Conservation (phyloP, 2,888 invertebrate species). For the Eristalis tenax region DNA sequence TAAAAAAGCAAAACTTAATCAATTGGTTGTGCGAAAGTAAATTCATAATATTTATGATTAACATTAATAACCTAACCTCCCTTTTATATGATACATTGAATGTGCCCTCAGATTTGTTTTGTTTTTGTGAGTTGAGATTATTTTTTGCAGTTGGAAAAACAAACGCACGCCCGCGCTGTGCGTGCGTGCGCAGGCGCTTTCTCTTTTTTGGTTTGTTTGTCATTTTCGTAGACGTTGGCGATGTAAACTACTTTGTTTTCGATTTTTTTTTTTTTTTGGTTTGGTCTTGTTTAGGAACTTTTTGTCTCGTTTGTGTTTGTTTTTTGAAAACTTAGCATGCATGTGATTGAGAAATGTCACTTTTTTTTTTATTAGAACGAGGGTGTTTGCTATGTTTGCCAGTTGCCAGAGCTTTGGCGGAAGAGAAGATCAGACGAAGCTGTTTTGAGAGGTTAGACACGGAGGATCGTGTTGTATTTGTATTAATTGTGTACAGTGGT, state of each 20-base stretch:
- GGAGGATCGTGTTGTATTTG: background rate
- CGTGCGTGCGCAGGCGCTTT: slow-evolving; percentile 57
- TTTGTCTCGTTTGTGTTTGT: slow-evolving; percentile 22
- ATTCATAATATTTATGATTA: slow-evolving; percentile 22
- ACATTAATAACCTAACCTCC: slow-evolving; percentile 46
- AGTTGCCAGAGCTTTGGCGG: slow-evolving; percentile 55
- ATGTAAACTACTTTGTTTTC: background rate
- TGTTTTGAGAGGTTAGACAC: background rate
- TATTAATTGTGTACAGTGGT: slow-evolving; percentile 16
- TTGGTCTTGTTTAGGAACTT: slow-evolving; percentile 51
- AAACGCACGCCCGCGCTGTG: slow-evolving; percentile 20
- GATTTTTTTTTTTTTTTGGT: slow-evolving; percentile 28
- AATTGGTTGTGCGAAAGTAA: slow-evolving; percentile 57
- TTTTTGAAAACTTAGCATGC: slow-evolving; percentile 59
- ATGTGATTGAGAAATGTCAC: slow-evolving; percentile 54
- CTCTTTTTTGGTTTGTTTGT: slow-evolving; percentile 34
- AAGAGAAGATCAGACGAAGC: slow-evolving; percentile 36
- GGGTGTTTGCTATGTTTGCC: slow-evolving; percentile 73
- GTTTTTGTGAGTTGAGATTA: slow-evolving; percentile 58
- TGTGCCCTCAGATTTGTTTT: slow-evolving; percentile 30
- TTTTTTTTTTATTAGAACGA: slow-evolving; percentile 12
- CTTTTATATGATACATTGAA: slow-evolving; percentile 13
- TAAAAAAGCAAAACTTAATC: slow-evolving; percentile 20
- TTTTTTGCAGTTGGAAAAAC: slow-evolving; percentile 59
- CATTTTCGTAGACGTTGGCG: slow-evolving; percentile 21